Conservation (phyloP, 2,113 vertebrate species). For the Pterophyllum scalare region DNA sequence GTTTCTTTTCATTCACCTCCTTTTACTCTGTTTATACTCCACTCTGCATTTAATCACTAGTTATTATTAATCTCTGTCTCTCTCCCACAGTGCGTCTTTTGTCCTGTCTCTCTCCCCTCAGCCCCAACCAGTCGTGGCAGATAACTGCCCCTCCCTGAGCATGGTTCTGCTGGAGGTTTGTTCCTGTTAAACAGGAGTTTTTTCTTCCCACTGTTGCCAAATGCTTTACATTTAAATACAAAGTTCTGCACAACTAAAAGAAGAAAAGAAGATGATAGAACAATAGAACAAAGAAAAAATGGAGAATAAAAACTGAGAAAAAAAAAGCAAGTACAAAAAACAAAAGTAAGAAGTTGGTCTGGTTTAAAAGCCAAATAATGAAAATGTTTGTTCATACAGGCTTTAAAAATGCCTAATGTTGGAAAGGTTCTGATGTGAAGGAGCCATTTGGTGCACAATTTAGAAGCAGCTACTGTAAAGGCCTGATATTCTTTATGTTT, state of each 20-base stretch:
- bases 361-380: background rate
- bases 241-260: background rate
- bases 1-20: too few relatives aligned
- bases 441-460: background rate
- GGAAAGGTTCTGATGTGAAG: background rate
- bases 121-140: too few relatives aligned
- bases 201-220: too few relatives aligned
- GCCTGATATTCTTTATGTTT: background rate
- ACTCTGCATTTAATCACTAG: too few relatives aligned
- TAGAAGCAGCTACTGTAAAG: background rate
- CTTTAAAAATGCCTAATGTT: background rate
- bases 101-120: too few relatives aligned
- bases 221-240: background rate
- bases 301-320: background rate
- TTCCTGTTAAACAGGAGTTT: too few relatives aligned
- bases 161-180: too few relatives aligned
- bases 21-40: too few relatives aligned
- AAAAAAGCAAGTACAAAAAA: background rate
- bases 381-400: background rate
- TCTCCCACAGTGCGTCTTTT: too few relatives aligned
- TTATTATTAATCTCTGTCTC: too few relatives aligned
- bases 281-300: background rate
- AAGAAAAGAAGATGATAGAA: background rate
- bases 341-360: background rate
- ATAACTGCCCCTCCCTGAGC: too few relatives aligned